These are phyloP conservation scores for Caenorhabditis inopinata DNA, from an alignment of 1,140 invertebrate genomes.

Conservation along the genomic window DNA sequence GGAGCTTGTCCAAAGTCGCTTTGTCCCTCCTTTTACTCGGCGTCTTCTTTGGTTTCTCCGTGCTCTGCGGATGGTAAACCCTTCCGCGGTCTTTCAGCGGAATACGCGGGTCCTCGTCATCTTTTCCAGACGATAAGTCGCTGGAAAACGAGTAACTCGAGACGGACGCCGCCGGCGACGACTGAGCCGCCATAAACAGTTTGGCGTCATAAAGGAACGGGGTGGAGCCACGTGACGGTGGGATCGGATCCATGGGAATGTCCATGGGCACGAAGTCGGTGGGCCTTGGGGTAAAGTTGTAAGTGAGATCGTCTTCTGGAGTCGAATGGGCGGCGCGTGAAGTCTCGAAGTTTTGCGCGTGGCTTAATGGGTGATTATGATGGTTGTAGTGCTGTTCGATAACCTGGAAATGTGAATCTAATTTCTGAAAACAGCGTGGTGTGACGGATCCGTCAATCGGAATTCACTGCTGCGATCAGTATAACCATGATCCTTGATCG, in stretches of 20 bases:
- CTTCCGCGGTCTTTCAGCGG: not conserved
- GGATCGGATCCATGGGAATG: not conserved
- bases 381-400: conserved; percentile 20
- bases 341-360: not conserved
- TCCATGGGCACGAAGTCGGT: no score
- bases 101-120: not conserved
- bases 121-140: not conserved
- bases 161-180: not conserved
- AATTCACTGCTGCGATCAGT: no score
- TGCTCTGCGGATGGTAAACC: conserved; percentile 5
- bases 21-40: conserved; percentile 6
- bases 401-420: not conserved
- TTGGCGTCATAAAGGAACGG: not conserved
- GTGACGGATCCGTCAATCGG: no score
- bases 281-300: no score
- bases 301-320: not conserved
- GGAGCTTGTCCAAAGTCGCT: conserved; percentile 40
- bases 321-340: not conserved
- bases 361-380: not conserved
- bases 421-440: not conserved
- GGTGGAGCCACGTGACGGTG: not conserved
- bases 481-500: no score
- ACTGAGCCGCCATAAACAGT: no score
- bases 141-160: not conserved
- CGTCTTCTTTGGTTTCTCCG: conserved; percentile 4